These are phyloP conservation scores for Caranx melampygus DNA, from an alignment of 2,113 vertebrate genomes.

Conservation along the genomic window DNA sequence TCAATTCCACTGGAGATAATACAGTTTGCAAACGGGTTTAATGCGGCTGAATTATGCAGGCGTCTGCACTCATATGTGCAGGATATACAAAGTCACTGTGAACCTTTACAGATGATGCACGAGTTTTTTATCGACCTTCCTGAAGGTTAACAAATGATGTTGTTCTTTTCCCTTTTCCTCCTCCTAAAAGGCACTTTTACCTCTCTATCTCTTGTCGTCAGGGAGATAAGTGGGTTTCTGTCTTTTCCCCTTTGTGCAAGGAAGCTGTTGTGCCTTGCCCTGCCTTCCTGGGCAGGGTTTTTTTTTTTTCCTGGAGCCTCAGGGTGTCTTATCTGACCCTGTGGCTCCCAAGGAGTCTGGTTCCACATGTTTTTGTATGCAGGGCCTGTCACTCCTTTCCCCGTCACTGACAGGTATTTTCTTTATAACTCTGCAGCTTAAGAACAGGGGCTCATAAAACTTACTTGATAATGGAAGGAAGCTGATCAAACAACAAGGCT, in stretches of 20 bases:
- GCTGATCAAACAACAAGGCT: conserved; percentile 2
- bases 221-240: conserved; percentile 42
- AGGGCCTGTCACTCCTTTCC: conserved; percentile 20
- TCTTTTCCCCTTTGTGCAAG: conserved; percentile 31
- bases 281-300: conserved; percentile 18
- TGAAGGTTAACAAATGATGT: conserved; percentile 29
- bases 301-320: conserved; percentile 43
- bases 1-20: conserved; percentile 46
- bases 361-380: conserved; percentile 36
- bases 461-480: background rate
- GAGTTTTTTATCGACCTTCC: conserved; percentile 21
- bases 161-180: conserved; percentile 25
- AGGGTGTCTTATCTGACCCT: conserved; percentile 49
- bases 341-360: conserved; percentile 12
- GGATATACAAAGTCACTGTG: conserved; percentile 27
- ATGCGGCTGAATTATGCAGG: conserved; percentile 27
- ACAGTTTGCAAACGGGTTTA: conserved; percentile 15
- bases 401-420: conserved; percentile 17
- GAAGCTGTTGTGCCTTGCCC: conserved; percentile 33
- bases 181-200: conserved; percentile 34
- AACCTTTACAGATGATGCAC: conserved; percentile 19
- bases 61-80: background rate
- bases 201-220: conserved; percentile 20
- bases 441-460: background rate
- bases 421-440: background rate